phyloP scores from a whole-genome alignment of 2,113 vertebrate genomes.

The Toxotes jaculatrix region DNA sequence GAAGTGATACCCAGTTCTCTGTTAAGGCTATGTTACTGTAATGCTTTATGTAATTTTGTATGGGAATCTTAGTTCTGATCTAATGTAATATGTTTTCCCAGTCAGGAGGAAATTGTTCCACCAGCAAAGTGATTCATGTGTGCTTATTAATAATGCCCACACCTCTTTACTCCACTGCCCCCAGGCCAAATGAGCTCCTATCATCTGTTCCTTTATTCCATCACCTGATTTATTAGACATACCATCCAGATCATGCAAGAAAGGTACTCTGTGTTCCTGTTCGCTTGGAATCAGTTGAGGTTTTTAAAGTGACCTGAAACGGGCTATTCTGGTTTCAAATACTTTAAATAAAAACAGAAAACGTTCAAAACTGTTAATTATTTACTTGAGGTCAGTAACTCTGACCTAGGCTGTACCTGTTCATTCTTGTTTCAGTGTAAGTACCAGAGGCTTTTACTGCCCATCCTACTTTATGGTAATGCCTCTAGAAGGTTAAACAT shows the following conservation, averaged over 20 bases:
- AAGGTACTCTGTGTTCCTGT: constrained; percentile 12
- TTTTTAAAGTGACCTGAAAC: constrained; percentile 1
- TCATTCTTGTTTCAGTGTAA: constrained; percentile 25
- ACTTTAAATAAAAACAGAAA: not conserved
- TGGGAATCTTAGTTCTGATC: constrained; percentile 13
- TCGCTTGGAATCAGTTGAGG: not conserved
- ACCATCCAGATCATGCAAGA: constrained; percentile 1
- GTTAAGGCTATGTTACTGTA: constrained; percentile 19
- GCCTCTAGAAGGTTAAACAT: constrained; percentile 62
- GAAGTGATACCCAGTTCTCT: constrained; percentile 39
- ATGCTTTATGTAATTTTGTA: constrained; percentile 38
- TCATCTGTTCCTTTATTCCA: constrained; percentile 51
- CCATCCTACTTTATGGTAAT: constrained; percentile 46
- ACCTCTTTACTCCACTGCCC: constrained; percentile 63
- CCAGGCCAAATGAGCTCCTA: constrained; percentile 65
- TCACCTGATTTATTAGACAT: constrained; percentile 54
- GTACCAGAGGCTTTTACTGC: constrained; percentile 55
- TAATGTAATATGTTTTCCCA: constrained; percentile 19
- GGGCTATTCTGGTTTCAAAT: not conserved
- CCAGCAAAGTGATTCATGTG: constrained; percentile 61
- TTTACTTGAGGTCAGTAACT: constrained; percentile 27
- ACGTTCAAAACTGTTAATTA: constrained; percentile 29
- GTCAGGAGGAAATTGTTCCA: constrained; percentile 10
- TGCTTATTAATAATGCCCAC: constrained; percentile 68
- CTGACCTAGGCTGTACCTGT: constrained; percentile 6